phyloP scores from a whole-genome alignment of 2,888 invertebrate genomes.

The Sinotaia quadrata region DNA sequence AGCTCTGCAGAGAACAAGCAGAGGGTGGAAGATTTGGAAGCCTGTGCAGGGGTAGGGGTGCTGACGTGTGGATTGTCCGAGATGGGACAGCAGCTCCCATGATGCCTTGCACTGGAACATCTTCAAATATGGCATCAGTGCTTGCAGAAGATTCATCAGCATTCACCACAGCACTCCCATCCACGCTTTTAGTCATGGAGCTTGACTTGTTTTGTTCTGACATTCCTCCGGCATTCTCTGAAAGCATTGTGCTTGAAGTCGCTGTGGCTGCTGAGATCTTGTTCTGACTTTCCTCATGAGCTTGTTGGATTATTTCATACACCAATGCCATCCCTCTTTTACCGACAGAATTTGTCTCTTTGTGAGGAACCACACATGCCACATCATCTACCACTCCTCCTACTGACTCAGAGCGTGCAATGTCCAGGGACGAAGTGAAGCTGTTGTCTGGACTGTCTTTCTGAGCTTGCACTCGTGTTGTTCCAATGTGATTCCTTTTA shows the following conservation, averaged over 20 bases:
- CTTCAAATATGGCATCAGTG: too few species aligned
- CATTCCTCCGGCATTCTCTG: too few species aligned
- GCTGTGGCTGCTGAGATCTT: background rate
- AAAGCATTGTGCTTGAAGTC: background rate
- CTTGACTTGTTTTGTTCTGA: too few species aligned
- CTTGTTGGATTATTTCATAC: background rate
- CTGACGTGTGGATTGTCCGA: too few species aligned
- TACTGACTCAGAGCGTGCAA: background rate
- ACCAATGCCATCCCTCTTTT: background rate
- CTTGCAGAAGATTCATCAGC: too few species aligned
- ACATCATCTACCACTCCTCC: background rate
- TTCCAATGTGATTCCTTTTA: too few species aligned
- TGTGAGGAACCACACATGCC: background rate
- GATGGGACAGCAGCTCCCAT: too few species aligned
- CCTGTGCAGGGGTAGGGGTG: background rate
- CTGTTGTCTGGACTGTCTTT: background rate
- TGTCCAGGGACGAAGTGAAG: background rate
- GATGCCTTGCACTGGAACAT: too few species aligned
- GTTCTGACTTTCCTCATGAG: too few species aligned
- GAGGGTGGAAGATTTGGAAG: conserved; percentile 35
- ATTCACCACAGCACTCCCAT: too few species aligned
- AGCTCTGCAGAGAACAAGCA: conserved; percentile 21
- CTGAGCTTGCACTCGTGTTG: background rate
- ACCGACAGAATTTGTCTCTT: background rate
- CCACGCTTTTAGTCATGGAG: too few species aligned